Base-by-base conservation (phyloP, 2,113 vertebrate species). In the Ardeotis arabs region DNA sequence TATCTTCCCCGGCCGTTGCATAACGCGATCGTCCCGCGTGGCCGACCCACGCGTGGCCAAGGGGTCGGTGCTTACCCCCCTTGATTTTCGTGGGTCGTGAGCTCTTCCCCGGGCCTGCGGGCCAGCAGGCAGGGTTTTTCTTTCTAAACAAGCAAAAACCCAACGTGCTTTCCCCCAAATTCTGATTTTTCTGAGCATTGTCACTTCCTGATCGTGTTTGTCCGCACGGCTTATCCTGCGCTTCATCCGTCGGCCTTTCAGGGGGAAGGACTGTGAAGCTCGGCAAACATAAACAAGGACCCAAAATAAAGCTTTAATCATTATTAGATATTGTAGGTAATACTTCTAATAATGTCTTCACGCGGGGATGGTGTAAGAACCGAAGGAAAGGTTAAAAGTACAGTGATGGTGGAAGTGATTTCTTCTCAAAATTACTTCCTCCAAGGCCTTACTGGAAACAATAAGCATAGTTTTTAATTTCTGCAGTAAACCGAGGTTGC, bases 351-450 rank as follows among this genome's bases (percentile, higher is more conserved):
- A 49, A 58, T 0, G 73, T 4, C 33, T 67, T 92, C n/a, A 4
- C 3, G 3, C 19, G 72, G 58, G 62, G 55, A 11, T 67, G 85
- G 84, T 45, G 78, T 37, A 90, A 73, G 94, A 62, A 93, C 29
- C 50, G 15, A 25, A 41, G 64, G 84, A 91, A 92, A 91, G 85
- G 95, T 93, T 88, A 70, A 91, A 93, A 88, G 79, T 95, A 66
- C 79, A 77, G 10, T 52, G 52, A 44, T 2, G 4, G 82, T 89
- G 92, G 84, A 93, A 76, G 72, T 79, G 89, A 90, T 93, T 94
- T 91, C 87, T 95, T 58, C 74, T 58, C 74, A 24, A 74, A 83
- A 96, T 96, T 76, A 63, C 82, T 95, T 91, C 91, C 74, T 93
- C 82, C 59, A 1, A 91, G 89, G 93, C 75, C 82, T 90, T 68